phyloP scores from a whole-genome alignment of 2,113 vertebrate genomes.

The Nesoenas mayeri region DNA sequence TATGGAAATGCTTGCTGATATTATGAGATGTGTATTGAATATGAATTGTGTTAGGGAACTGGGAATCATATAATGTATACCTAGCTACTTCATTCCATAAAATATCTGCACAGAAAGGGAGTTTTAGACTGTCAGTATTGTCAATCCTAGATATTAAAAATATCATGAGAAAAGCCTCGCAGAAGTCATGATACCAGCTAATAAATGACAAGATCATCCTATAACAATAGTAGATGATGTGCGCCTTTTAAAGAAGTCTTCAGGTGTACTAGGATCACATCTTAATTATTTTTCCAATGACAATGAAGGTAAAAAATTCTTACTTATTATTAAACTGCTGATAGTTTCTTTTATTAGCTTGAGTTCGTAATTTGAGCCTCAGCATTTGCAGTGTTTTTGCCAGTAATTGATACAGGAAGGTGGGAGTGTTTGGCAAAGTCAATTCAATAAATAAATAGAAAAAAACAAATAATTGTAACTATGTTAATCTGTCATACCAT shows the following conservation, averaged over 20 bases:
- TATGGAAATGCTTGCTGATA: slow-evolving; percentile 67
- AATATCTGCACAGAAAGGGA: background rate
- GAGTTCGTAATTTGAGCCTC: background rate
- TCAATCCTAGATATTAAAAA: slow-evolving; percentile 46
- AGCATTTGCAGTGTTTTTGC: background rate
- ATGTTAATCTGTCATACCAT: background rate
- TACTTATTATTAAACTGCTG: background rate
- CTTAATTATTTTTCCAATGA: slow-evolving; percentile 38
- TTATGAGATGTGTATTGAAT: slow-evolving; percentile 66
- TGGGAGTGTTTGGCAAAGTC: background rate
- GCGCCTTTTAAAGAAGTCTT: background rate
- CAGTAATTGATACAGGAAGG: background rate
- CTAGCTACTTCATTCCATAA: slow-evolving; percentile 11
- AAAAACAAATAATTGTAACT: background rate
- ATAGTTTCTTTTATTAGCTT: background rate
- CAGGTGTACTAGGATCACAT: background rate
- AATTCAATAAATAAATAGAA: background rate
- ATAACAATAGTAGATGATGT: background rate
- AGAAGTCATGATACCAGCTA: background rate
- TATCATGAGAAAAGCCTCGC: background rate
- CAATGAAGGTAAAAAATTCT: background rate
- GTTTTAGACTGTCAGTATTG: background rate
- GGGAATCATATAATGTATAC: slow-evolving; percentile 1
- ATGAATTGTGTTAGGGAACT: slow-evolving; percentile 51
- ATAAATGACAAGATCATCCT: slow-evolving; percentile 7